phyloP scores from a whole-genome alignment of 2,797 vertebrate species.

The Phrynocephalus forsythii region DNA sequence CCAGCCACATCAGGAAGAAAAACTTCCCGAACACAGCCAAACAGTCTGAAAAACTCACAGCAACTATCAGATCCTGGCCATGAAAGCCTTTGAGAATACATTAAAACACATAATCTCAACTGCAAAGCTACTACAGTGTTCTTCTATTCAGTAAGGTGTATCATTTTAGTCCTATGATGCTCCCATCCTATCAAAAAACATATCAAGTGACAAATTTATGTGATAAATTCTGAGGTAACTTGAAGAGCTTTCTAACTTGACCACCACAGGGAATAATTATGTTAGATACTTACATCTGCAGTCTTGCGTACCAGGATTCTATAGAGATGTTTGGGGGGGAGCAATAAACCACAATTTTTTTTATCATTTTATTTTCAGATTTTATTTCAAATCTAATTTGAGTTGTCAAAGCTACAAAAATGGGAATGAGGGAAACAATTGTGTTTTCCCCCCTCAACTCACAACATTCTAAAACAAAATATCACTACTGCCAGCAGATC shows the following conservation, averaged over 20 bases:
- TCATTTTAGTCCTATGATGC: too few species aligned
- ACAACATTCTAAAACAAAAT: constrained; percentile 90
- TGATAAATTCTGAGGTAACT: not conserved
- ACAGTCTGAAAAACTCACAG: too few species aligned
- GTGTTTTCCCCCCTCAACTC: constrained; percentile 80
- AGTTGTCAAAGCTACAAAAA: constrained; percentile 95
- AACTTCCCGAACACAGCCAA: too few species aligned
- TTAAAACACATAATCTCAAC: constrained; percentile 30
- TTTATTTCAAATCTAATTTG: constrained; percentile 94
- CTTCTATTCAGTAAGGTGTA: constrained; percentile 15
- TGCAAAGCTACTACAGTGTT: constrained; percentile 31
- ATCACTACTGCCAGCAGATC: constrained; percentile 89
- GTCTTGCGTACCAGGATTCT: constrained; percentile 63
- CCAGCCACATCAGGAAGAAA: too few species aligned
- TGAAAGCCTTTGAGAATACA: too few species aligned
- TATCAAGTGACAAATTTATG: not conserved
- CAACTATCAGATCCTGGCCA: too few species aligned
- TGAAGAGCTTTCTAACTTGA: not conserved
- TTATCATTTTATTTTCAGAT: constrained; percentile 79
- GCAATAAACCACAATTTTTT: constrained; percentile 76
- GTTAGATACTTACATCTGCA: constrained; percentile 59
- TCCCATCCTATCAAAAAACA: constrained; percentile 23
- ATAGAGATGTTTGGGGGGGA: constrained; percentile 47
- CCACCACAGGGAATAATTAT: constrained; percentile 25
- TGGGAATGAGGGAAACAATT: constrained; percentile 76